Conservation (phyloP, 2,797 vertebrate species). For the Heliangelus exortis region DNA sequence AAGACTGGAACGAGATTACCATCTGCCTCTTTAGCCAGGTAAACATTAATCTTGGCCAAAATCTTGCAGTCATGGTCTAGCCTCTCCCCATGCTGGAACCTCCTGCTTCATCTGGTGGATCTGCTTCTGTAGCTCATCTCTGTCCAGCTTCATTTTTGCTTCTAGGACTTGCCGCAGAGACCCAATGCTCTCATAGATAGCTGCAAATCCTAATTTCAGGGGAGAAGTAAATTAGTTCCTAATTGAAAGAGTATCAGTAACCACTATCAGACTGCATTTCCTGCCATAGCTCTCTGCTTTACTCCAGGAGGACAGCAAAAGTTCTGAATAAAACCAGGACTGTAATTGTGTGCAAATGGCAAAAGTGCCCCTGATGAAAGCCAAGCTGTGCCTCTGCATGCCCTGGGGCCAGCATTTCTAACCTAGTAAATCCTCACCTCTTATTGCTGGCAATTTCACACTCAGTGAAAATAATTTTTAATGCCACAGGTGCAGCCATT, state of each 20-base stretch:
- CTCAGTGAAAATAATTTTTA: background rate
- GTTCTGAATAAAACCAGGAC: background rate
- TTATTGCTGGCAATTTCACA: background rate
- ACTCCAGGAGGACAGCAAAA: background rate
- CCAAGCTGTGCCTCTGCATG: background rate
- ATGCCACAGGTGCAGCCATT: background rate
- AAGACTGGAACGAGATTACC: background rate
- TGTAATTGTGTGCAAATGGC: background rate
- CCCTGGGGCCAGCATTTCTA: background rate
- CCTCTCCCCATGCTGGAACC: conserved; percentile 56
- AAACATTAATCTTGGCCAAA: background rate
- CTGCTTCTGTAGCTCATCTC: conserved; percentile 81
- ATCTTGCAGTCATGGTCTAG: background rate
- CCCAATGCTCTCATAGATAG: conserved; percentile 82
- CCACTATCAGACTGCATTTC: background rate
- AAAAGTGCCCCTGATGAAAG: rapidly evolving
- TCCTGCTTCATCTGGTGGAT: conserved; percentile 77
- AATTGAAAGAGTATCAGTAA: background rate
- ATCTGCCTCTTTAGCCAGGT: background rate
- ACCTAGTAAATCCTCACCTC: background rate
- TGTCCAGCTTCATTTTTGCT: conserved; percentile 82
- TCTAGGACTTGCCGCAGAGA: conserved; percentile 81
- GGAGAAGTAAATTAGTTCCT: conserved; percentile 27
- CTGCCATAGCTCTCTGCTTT: background rate
- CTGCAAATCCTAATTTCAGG: conserved; percentile 77